These are phyloP conservation scores for Leptinotarsa lineolata DNA, from an alignment of 1,140 invertebrate species.

Conservation along the genomic window DNA sequence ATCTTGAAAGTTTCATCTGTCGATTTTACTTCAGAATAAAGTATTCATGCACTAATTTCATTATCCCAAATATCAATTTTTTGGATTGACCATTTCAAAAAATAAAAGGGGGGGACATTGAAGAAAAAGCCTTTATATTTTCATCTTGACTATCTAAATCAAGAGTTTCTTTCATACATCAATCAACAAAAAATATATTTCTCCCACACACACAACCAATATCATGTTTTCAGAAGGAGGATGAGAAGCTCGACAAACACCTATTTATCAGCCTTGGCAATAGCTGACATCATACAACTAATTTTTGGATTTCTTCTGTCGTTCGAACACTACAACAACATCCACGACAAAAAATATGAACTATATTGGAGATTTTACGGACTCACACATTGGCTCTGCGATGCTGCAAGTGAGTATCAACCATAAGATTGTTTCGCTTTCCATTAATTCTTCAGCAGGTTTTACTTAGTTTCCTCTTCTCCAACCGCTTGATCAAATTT, in stretches of 20 bases:
- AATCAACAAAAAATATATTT: background rate
- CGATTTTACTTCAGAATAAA: too few species aligned
- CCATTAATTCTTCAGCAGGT: background rate
- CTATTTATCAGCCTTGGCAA: conserved; percentile 74
- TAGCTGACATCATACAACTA: conserved; percentile 74
- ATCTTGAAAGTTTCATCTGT: too few species aligned
- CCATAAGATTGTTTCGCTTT: background rate
- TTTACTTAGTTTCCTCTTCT: background rate
- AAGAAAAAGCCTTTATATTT: background rate
- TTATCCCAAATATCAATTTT: too few species aligned
- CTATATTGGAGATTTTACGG: conserved; percentile 63
- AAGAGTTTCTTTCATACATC: background rate
- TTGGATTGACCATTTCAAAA: too few species aligned
- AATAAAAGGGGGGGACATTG: too few species aligned
- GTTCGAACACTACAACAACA: conserved; percentile 64
- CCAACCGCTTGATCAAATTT: background rate
- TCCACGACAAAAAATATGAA: conserved; percentile 54
- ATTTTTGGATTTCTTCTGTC: conserved; percentile 70
- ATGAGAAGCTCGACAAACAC: conserved; percentile 79
- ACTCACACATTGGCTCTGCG: conserved; percentile 65
- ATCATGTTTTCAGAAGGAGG: conserved; percentile 58
- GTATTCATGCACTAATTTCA: too few species aligned
- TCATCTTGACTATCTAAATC: background rate
- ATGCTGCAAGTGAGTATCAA: conserved; percentile 64
- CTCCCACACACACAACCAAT: background rate